Evolutionary conservation across 1,140 invertebrate species (phyloP), one percentile per base, ranked within the genome.

Genomic region (Scaptodrosophila lebanonensis): DNA sequence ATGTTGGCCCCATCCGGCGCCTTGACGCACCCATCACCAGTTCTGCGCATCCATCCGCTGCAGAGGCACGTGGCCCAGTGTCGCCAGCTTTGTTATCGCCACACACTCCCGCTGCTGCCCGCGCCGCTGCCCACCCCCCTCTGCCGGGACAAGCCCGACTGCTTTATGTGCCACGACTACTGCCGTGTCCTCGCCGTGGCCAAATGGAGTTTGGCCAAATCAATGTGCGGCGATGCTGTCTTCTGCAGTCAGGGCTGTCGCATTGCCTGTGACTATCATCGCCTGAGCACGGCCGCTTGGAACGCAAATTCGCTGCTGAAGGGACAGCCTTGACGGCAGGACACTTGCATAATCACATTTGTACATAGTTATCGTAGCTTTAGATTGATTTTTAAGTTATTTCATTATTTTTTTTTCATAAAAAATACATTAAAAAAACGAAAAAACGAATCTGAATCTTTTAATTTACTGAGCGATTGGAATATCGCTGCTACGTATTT

Each of bases 101-200:
- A 67, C 3, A 43, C 57, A 1, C 13, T 52, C 27, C 11, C 22
- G 7, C 32, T 39, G 9, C n/a, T 36, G 1, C 44, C 45, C 4
- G n/a, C 66, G 0, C 53, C 63, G 0, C n/a, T n/a, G n/a, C 22
- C 22, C 3, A 3, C 3, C 22, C 12, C 39, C 1, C 36, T 61
- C 6, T 84, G 79, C 44, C 73, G 50, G 3, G 40, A 40, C 2
- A 58, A 49, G 16, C 79, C 79, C 9, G 70, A 84, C 13, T 84
- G 79, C 57, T 84, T 53, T 25, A 84, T 84, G 79, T 84, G 79
- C 58, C 70, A 79, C 44, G 79, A 84, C 47, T 84, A 84, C 15
- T 84, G 79, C 25, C 73, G 70, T 7, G 73, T 75, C 8, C 59
- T 84, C 6, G 36, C 48, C 6, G 36, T 75, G 6, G 69, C 67